Base-by-base conservation (phyloP, 2,797 vertebrate species). In the Spinibarbus caldwelli region DNA sequence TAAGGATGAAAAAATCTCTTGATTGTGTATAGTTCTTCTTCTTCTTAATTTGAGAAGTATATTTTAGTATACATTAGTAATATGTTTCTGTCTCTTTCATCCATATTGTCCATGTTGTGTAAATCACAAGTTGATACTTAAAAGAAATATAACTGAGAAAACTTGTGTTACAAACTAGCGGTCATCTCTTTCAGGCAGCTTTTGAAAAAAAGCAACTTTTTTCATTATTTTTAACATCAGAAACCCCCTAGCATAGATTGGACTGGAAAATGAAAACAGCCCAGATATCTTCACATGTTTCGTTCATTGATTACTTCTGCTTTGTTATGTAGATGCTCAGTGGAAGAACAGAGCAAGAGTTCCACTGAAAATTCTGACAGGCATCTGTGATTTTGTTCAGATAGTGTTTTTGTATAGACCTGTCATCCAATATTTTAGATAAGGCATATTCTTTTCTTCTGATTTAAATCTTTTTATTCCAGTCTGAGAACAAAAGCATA, bases 401-500 rank as follows among this genome's bases (percentile, higher is more conserved):
- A 83, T 70, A 47, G 82, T 80, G 31, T 68, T 86, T 83, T 71
- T 59, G n/a, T 26, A 68, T 70, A 31, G 59, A 66, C 23, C 23
- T 78, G 54, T 36, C 54, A 81, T 82, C 14, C 45, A 84, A 80
- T 80, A 80, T 80, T 54, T 49, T 36, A 23, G 66, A 71, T 72
- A 57, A 41, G 73, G 10, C 62, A 41, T 47, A 34, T 70, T 38
- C 34, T 66, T 77, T 17, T 64, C 75, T 67, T 84, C 64, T 72
- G 43, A 87, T 87, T 84, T 80, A 83, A 73, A 78, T 62, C 52
- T 83, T 64, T 84, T 81, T 80, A 57, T 77, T 49, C 75, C 29
- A 79, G 78, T 47, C 57, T 19, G 82, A 76, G 80, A 88, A 85
- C 79, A 64, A 68, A 84, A 81, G 47, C 57, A 26, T 59, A 9